A percentile compares a stretch with the other conserved stretches of the same genome.
These are phyloP conservation scores for Agelas oroides DNA, from an alignment of 37 sponge, comb jelly and placozoan genomes.

Conservation along the genomic window DNA sequence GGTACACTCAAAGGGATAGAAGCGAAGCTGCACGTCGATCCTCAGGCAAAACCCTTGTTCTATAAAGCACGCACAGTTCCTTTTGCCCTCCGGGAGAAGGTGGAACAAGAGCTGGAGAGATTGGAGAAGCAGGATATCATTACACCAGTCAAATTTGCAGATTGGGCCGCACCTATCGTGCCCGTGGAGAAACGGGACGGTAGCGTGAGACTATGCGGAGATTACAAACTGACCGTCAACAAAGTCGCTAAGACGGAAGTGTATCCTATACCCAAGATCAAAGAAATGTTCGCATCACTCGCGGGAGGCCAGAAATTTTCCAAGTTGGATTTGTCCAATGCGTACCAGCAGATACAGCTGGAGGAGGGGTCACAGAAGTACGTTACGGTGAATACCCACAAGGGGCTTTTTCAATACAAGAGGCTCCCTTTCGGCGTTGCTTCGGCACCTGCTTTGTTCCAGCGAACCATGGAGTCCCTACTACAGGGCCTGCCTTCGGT, in stretches of 20 bases:
- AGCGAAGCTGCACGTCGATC: slow-evolving; percentile 29
- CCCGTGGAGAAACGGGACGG: slow-evolving; percentile 43
- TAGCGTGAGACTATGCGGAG: slow-evolving; percentile 52
- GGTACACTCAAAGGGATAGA: neutral
- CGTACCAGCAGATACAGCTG: neutral
- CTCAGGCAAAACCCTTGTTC: slow-evolving; percentile 10
- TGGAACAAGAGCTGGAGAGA: slow-evolving; percentile 41
- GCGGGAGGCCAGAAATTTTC: slow-evolving; percentile 5
- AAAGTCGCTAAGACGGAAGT: neutral
- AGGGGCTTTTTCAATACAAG: slow-evolving; percentile 42
- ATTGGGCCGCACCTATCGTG: slow-evolving; percentile 54
- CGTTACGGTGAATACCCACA: slow-evolving; percentile 31
- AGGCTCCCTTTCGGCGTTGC: slow-evolving; percentile 41
- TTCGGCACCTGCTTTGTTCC: slow-evolving; percentile 38
- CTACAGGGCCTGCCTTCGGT: slow-evolving; percentile 9
- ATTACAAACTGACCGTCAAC: slow-evolving; percentile 56
- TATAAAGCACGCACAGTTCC: slow-evolving; percentile 35
- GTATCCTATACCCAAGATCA: slow-evolving; percentile 26
- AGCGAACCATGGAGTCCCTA: slow-evolving; percentile 28
- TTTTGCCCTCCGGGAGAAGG: slow-evolving; percentile 32
- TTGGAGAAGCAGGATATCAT: slow-evolving; percentile 17
- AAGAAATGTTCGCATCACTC: slow-evolving; percentile 31
- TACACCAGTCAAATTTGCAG: slow-evolving; percentile 14
- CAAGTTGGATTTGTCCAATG: slow-evolving; percentile 32
- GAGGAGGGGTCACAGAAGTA: slow-evolving; percentile 13